Evolutionary conservation across 2,888 invertebrate species (phyloP).

Genomic region (Dromius quadrimaculatus): DNA sequence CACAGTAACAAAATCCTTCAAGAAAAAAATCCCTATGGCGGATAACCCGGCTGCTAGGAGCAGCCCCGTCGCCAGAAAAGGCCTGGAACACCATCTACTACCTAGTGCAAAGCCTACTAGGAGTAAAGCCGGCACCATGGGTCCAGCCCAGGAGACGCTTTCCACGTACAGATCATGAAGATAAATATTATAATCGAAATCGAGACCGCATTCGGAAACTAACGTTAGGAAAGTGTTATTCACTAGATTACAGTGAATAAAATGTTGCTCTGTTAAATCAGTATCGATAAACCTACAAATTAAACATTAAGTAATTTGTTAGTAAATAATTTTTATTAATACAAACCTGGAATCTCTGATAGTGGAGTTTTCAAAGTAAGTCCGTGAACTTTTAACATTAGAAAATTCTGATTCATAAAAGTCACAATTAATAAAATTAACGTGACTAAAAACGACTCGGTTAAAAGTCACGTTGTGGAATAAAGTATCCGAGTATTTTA

Average conservation of each 20-base stretch:
- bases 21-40: conserved; percentile 69
- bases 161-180: conserved; percentile 67
- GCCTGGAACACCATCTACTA: conserved; percentile 58
- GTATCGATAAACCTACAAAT: conserved; percentile 76
- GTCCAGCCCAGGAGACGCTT: conserved; percentile 64
- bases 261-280: conserved; percentile 72
- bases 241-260: conserved; percentile 71
- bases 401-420: conserved; percentile 78
- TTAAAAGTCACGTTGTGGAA: conserved; percentile 77
- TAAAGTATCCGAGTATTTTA: conserved; percentile 71
- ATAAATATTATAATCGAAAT: conserved; percentile 72
- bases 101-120: conserved; percentile 64
- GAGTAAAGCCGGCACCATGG: conserved; percentile 67
- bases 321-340: background rate
- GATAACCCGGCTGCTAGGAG: conserved; percentile 66
- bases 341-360: conserved; percentile 74
- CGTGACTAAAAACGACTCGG: conserved; percentile 78
- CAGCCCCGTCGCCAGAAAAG: conserved; percentile 61
- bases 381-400: conserved; percentile 79
- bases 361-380: conserved; percentile 73
- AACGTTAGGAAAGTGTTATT: conserved; percentile 69
- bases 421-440: conserved; percentile 77
- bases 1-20: conserved; percentile 65
- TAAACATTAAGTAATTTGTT: background rate
- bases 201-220: conserved; percentile 64